These are phyloP conservation scores for Gila robusta DNA, from an alignment of 2,797 vertebrate genomes.

Conservation along the genomic window DNA sequence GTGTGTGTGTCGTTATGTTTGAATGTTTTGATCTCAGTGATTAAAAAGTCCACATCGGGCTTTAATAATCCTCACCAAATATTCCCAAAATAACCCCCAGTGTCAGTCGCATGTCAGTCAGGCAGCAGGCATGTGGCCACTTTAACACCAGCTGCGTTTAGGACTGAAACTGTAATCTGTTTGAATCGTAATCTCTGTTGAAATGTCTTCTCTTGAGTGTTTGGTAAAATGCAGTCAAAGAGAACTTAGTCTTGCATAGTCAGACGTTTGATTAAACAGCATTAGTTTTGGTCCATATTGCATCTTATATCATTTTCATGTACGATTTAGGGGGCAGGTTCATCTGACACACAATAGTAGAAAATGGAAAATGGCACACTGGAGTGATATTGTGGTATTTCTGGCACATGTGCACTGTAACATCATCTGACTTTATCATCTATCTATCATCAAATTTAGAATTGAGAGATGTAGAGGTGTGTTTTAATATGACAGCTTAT, in stretches of 20 bases:
- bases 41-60: not conserved
- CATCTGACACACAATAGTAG: not conserved
- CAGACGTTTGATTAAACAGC: not conserved
- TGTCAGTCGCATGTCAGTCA: not conserved
- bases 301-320: not conserved
- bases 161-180: not conserved
- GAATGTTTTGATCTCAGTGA: not conserved
- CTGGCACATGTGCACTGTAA: not conserved
- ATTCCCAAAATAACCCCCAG: not conserved
- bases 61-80: not conserved
- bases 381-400: too few species aligned
- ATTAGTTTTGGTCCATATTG: not conserved
- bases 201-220: not conserved
- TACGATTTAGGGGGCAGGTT: not conserved
- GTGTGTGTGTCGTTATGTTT: not conserved
- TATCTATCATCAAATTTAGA: not conserved
- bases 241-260: not conserved
- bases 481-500: not conserved
- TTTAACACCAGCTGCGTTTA: conserved; percentile 8
- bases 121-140: not conserved
- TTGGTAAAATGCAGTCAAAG: not conserved
- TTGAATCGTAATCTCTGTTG: not conserved
- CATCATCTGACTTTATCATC: not conserved
- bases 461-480: not conserved
- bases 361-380: not conserved